Evolutionary conservation across 1,140 invertebrate species (phyloP).

Genomic region (Drosophila kepulauana): DNA sequence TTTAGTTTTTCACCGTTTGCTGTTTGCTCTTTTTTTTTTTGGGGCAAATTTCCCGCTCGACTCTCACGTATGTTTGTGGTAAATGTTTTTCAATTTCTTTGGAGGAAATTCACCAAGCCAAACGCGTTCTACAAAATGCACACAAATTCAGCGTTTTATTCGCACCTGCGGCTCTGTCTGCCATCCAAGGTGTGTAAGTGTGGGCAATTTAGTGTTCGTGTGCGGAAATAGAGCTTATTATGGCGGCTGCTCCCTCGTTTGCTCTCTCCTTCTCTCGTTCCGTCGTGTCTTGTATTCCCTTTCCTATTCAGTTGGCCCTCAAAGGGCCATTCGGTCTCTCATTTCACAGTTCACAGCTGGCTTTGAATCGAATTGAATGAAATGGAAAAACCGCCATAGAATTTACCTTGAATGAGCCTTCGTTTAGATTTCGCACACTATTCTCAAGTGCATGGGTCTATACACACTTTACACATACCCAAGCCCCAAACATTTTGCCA

Average conservation of each 20-base stretch:
- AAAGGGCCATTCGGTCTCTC: conserved; percentile 53
- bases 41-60: conserved; percentile 19
- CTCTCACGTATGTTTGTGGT: conserved; percentile 70
- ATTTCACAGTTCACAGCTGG: conserved; percentile 71
- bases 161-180: conserved; percentile 64
- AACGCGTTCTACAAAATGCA: conserved; percentile 65
- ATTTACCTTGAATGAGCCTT: conserved; percentile 64
- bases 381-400: conserved; percentile 66
- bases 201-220: conserved; percentile 54
- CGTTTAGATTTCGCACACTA: conserved; percentile 70
- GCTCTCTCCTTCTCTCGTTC: neutral
- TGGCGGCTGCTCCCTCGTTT: conserved; percentile 27
- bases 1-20: conserved; percentile 34
- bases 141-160: conserved; percentile 78
- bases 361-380: conserved; percentile 77
- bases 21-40: conserved; percentile 1
- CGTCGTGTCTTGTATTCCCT: conserved; percentile 4
- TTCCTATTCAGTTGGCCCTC: conserved; percentile 40
- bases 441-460: conserved; percentile 55
- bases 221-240: conserved; percentile 76
- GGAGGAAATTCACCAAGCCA: conserved; percentile 33
- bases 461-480: conserved; percentile 25
- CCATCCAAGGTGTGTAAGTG: conserved; percentile 40
- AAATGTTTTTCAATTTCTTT: conserved; percentile 78
- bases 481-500: conserved; percentile 38